Conservation (phyloP, 2,888 invertebrate genomes). For the Rutpela maculata region DNA sequence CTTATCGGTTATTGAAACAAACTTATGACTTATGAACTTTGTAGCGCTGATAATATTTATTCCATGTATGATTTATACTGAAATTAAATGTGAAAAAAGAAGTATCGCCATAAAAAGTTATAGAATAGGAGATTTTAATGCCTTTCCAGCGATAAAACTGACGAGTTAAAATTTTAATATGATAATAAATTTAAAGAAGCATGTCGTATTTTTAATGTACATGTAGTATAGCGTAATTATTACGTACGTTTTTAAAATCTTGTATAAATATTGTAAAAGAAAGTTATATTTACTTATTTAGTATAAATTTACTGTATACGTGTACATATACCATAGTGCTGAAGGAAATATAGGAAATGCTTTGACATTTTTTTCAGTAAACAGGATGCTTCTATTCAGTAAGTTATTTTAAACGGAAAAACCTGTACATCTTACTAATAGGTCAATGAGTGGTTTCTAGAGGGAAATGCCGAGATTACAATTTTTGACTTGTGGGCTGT, state of each 20-base stretch:
- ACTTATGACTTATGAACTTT: slow-evolving; percentile 68
- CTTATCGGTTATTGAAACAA: slow-evolving; percentile 60
- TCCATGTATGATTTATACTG: slow-evolving; percentile 53
- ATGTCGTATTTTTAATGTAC: slow-evolving; percentile 20
- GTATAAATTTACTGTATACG: background rate
- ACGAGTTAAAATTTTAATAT: slow-evolving; percentile 47
- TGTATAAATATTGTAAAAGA: slow-evolving; percentile 31
- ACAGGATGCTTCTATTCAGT: too few relatives aligned
- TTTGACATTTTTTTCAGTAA: background rate
- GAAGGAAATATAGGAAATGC: background rate
- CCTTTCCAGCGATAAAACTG: slow-evolving; percentile 44
- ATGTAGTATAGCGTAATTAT: slow-evolving; percentile 25
- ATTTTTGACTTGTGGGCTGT: too few relatives aligned
- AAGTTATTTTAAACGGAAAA: too few relatives aligned
- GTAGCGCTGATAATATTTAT: slow-evolving; percentile 53
- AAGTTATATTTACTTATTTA: slow-evolving; percentile 22
- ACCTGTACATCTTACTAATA: too few relatives aligned
- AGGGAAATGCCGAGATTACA: too few relatives aligned
- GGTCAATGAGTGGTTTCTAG: too few relatives aligned
- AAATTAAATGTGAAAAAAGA: slow-evolving; percentile 38
- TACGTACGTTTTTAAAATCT: slow-evolving; percentile 11
- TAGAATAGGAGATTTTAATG: slow-evolving; percentile 45
- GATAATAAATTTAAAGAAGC: slow-evolving; percentile 47
- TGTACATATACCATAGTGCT: background rate
- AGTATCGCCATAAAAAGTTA: slow-evolving; percentile 41